A percentile compares a stretch with the other conserved stretches of the same genome.
These are phyloP conservation scores for Cygnus atratus DNA, from an alignment of 2,113 vertebrate species.

Conservation along the genomic window DNA sequence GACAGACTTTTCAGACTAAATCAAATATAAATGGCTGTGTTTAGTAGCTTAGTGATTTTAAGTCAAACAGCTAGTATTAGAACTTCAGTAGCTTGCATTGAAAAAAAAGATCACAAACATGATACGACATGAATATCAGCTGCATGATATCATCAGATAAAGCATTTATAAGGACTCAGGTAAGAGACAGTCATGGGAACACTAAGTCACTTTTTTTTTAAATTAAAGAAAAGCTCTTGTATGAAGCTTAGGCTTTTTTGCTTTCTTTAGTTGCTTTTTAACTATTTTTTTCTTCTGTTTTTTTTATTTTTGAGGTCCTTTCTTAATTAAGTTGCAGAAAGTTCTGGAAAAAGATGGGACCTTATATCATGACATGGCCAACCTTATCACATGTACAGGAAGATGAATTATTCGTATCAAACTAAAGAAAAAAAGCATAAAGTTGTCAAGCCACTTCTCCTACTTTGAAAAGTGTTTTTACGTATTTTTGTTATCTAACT, in stretches of 20 bases:
- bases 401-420: background rate
- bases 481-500: background rate
- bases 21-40: background rate
- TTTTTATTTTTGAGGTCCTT: background rate
- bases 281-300: background rate
- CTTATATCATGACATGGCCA: accelerated
- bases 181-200: background rate
- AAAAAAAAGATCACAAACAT: background rate
- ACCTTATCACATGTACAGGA: background rate
- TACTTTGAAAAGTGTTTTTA: background rate
- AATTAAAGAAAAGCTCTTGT: background rate
- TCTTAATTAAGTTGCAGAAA: background rate
- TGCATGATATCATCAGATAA: background rate
- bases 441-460: background rate
- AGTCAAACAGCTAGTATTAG: background rate
- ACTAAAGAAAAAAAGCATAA: background rate
- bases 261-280: background rate
- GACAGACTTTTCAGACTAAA: background rate
- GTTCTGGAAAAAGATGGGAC: background rate
- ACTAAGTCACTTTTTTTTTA: background rate
- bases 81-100: background rate
- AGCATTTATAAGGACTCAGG: background rate
- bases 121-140: background rate
- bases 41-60: background rate
- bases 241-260: background rate